Percentiles rank a stretch among this genome's conserved stretches.
Conservation (phyloP, 2,113 vertebrate species). For the Podarcis cretensis region DNA sequence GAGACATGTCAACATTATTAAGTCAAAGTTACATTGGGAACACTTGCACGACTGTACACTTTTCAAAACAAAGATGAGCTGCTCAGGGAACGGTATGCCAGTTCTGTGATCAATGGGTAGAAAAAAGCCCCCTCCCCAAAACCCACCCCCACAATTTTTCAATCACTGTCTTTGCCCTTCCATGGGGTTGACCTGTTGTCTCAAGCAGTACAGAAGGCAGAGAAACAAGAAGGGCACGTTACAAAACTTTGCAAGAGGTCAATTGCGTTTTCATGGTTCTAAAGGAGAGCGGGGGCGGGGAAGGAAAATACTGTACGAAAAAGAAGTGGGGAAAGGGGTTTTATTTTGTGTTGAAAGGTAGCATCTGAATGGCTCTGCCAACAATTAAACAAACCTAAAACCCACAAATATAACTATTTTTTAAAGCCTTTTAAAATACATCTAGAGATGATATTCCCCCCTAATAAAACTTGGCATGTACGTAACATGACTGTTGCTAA, state of each 20-base stretch:
- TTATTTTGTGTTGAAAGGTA: slow-evolving; percentile 33
- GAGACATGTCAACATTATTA: slow-evolving; percentile 85
- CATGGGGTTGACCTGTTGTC: slow-evolving; percentile 46
- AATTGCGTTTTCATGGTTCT: slow-evolving; percentile 45
- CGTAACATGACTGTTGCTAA: slow-evolving; percentile 67
- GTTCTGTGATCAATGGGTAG: slow-evolving; percentile 40
- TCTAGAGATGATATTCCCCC: slow-evolving; percentile 49
- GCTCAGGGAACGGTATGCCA: slow-evolving; percentile 66
- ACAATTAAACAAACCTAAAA: slow-evolving; percentile 54
- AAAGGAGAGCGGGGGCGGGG: slow-evolving; percentile 38
- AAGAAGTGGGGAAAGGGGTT: background rate
- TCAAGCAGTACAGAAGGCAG: slow-evolving; percentile 66
- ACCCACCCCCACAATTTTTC: background rate
- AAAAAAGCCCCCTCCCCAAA: background rate
- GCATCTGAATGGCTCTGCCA: slow-evolving; percentile 59
- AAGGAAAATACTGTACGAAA: slow-evolving; percentile 37
- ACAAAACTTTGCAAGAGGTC: slow-evolving; percentile 49
- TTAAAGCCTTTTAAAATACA: slow-evolving; percentile 12
- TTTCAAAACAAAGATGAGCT: slow-evolving; percentile 77
- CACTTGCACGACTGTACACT: slow-evolving; percentile 83
- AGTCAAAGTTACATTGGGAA: slow-evolving; percentile 84
- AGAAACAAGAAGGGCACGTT: slow-evolving; percentile 59
- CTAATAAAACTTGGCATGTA: slow-evolving; percentile 51
- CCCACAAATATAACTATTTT: background rate
- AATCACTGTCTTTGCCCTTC: slow-evolving; percentile 55